A percentile compares a stretch with the other conserved stretches of the same genome.
Conservation (phyloP, 2,797 vertebrate genomes). For the Spinus pinus region DNA sequence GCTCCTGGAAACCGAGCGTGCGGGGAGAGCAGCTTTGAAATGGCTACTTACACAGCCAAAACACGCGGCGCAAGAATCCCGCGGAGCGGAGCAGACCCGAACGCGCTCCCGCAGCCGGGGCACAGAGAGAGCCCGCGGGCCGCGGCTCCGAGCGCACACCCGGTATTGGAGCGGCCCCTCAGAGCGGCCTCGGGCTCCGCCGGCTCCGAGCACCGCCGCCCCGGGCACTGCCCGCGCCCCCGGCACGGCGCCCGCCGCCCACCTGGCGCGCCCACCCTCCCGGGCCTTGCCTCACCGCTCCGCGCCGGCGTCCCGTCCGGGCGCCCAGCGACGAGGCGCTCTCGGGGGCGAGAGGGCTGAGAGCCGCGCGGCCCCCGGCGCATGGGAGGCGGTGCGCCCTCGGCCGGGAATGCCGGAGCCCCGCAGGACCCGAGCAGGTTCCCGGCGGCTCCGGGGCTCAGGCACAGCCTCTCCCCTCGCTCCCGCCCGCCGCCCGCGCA, state of each 20-base stretch:
- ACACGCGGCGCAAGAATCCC: background rate
- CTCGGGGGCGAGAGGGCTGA: background rate
- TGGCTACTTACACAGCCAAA: background rate
- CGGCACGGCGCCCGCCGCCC: background rate
- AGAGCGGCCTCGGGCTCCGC: background rate
- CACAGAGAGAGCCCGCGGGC: background rate
- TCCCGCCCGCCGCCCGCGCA: background rate
- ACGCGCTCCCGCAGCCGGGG: background rate
- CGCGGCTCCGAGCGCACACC: background rate
- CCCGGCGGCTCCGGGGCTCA: background rate
- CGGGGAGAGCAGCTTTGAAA: background rate
- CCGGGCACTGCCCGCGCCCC: background rate
- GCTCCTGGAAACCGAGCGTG: background rate
- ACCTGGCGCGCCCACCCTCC: background rate
- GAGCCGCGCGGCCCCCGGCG: background rate
- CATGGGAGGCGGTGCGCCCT: background rate
- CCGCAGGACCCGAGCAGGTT: background rate
- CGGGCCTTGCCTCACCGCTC: background rate
- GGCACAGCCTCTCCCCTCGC: background rate
- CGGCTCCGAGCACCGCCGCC: background rate
- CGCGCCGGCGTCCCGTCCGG: constrained; percentile 6
- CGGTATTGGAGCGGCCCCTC: fast-evolving
- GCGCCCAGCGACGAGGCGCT: background rate
- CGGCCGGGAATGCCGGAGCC: constrained; percentile 1
- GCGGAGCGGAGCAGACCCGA: background rate